Conservation (phyloP, 2,113 vertebrate species). For the Esox niger region DNA sequence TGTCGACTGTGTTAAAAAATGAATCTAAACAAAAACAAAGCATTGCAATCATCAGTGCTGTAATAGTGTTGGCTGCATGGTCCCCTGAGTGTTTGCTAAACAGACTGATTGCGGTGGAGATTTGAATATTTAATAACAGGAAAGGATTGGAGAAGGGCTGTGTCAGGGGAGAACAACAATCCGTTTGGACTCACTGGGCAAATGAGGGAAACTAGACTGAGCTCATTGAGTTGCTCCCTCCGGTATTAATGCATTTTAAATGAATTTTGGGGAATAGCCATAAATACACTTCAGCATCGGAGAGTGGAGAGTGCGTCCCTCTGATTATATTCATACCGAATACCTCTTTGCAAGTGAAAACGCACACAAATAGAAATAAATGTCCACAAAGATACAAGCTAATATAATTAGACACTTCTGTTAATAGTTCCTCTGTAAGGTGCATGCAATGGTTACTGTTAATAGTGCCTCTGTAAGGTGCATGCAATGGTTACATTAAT, state of each 20-base stretch:
- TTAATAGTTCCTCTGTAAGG: no score
- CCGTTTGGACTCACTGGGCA: constrained; percentile 63
- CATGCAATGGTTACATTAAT: no score
- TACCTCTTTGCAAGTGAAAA: neutral
- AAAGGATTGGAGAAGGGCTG: constrained; percentile 60
- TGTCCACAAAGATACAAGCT: neutral
- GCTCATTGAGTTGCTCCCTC: constrained; percentile 60
- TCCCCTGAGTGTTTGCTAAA: constrained; percentile 68
- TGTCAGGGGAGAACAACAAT: constrained; percentile 66
- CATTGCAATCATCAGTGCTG: constrained; percentile 58
- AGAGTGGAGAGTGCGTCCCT: constrained; percentile 8
- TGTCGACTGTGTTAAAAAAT: constrained; percentile 32
- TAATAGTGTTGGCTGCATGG: constrained; percentile 54
- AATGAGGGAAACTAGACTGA: constrained; percentile 64
- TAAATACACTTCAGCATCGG: constrained; percentile 52
- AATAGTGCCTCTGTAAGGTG: no score
- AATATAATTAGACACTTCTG: neutral
- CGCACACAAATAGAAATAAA: neutral
- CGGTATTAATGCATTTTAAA: constrained; percentile 67
- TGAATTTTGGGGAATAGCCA: constrained; percentile 54
- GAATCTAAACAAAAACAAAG: constrained; percentile 63
- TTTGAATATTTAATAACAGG: constrained; percentile 75
- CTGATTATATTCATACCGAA: constrained; percentile 17
- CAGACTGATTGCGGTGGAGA: constrained; percentile 65
- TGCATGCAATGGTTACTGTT: no score